Conservation (phyloP, 2,113 vertebrate species). For the Lepisosteus oculatus region DNA sequence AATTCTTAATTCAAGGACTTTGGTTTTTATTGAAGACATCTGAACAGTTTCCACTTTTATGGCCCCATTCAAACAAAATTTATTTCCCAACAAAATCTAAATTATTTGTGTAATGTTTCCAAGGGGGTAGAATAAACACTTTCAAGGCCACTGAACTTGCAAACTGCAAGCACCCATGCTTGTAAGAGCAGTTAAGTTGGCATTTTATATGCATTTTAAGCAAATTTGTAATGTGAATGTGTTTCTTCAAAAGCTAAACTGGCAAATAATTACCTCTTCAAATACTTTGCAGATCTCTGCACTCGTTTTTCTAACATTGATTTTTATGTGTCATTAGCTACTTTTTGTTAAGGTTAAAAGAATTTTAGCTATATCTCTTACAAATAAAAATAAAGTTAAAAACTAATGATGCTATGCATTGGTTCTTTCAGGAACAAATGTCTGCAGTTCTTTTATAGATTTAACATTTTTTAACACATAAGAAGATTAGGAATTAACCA, state of each 20-base stretch:
- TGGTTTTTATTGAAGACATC: neutral
- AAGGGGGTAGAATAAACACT: neutral
- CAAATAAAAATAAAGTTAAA: neutral
- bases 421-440: neutral
- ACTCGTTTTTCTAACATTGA: neutral
- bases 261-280: neutral
- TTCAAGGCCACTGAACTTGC: neutral
- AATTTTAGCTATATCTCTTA: neutral
- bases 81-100: neutral
- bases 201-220: neutral
- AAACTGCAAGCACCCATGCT: neutral
- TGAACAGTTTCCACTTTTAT: neutral
- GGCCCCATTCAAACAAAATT: neutral
- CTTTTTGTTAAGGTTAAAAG: too few relatives aligned
- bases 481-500: neutral
- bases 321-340: too few relatives aligned
- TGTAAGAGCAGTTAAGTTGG: neutral
- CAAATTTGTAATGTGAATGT: neutral
- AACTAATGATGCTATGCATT: too few relatives aligned
- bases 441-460: neutral
- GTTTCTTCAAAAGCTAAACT: neutral
- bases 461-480: neutral
- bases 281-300: neutral
- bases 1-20: neutral
- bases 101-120: neutral